phyloP scores from a whole-genome alignment of 23 tunicate genomes.

The Styela clava region DNA sequence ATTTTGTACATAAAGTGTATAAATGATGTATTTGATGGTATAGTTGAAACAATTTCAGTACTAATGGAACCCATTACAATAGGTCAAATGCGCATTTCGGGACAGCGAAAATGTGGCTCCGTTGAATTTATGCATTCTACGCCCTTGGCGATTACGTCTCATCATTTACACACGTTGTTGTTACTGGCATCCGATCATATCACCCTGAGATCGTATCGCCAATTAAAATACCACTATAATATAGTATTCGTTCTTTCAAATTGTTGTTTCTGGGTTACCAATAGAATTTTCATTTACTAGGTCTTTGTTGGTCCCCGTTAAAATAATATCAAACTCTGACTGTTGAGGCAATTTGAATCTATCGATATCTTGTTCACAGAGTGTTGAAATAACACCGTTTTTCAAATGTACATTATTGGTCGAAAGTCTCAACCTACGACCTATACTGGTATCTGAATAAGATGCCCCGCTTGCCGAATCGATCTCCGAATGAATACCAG shows the following conservation, averaged over 20 bases:
- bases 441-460: slow-evolving; percentile 27
- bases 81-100: not conserved
- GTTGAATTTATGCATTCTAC: no score
- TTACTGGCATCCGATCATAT: no score
- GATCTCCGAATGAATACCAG: slow-evolving; percentile 90
- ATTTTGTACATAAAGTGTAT: not conserved
- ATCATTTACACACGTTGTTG: no score
- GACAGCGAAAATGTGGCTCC: no score
- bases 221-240: no score
- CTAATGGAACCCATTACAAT: not conserved
- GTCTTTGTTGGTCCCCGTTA: not conserved
- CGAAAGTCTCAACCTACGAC: slow-evolving; percentile 23
- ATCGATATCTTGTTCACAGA: not conserved
- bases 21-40: no score
- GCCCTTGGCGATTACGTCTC: no score
- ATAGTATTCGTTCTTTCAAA: no score
- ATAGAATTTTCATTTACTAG: not conserved
- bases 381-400: not conserved
- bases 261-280: slow-evolving; percentile 3
- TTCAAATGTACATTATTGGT: not conserved
- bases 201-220: no score
- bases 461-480: slow-evolving; percentile 51
- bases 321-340: not conserved
- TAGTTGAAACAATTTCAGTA: not conserved
- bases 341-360: slow-evolving; percentile 8